Percentiles rank a stretch among this genome's conserved stretches.
phyloP scores from a whole-genome alignment of 2,888 invertebrate genomes.

The Scotopteryx bipunctaria region DNA sequence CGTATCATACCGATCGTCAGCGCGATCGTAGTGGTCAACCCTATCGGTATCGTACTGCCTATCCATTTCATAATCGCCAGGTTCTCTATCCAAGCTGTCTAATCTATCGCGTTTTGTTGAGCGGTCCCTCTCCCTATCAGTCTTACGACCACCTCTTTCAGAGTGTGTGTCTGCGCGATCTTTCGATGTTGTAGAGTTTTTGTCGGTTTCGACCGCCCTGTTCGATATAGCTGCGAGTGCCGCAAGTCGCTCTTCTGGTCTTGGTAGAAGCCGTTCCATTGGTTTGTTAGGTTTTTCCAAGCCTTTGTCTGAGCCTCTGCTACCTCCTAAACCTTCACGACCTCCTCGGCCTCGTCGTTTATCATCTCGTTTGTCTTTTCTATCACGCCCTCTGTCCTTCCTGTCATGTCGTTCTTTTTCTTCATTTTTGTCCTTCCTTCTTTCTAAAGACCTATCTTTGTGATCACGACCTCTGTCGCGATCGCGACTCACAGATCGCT shows the following conservation, averaged over 20 bases:
- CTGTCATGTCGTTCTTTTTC: constrained; percentile 85
- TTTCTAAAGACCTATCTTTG: constrained; percentile 76
- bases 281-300: constrained; percentile 85
- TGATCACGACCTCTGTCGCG: constrained; percentile 80
- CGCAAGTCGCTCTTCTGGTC: constrained; percentile 85
- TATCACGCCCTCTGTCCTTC: constrained; percentile 87
- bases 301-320: constrained; percentile 75
- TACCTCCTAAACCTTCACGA: constrained; percentile 74
- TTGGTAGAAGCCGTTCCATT: constrained; percentile 85
- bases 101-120: constrained; percentile 76
- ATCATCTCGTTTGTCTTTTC: constrained; percentile 82
- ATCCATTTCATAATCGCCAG: constrained; percentile 76
- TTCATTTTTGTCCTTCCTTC: constrained; percentile 80
- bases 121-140: constrained; percentile 77
- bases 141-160: constrained; percentile 75
- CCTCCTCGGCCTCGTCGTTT: constrained; percentile 68
- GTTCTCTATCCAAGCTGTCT: constrained; percentile 76
- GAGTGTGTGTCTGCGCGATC: constrained; percentile 75
- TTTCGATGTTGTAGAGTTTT: constrained; percentile 73
- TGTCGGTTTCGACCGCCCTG: constrained; percentile 71
- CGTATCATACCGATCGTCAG: constrained; percentile 74
- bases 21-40: constrained; percentile 79
- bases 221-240: constrained; percentile 82
- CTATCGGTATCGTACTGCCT: constrained; percentile 77
- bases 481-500: constrained; percentile 72